A percentile compares a stretch with the other conserved stretches of the same genome.
phyloP scores from a whole-genome alignment of 2,888 invertebrate species.

The Fragum fragum region DNA sequence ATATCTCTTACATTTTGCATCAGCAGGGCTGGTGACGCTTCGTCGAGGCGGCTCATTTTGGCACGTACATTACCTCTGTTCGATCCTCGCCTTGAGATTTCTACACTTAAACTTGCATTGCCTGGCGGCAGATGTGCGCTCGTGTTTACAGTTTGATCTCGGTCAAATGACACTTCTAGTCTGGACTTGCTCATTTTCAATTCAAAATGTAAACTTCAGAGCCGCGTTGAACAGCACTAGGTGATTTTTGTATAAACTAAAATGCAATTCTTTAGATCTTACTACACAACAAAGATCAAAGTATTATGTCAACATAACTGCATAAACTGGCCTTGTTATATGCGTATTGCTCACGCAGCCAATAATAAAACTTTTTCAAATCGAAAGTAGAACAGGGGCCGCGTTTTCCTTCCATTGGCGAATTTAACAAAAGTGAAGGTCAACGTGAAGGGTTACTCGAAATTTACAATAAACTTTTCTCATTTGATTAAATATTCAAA shows the following conservation, averaged over 20 bases:
- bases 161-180: constrained; percentile 56
- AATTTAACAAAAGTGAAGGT: constrained; percentile 23
- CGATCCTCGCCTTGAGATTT: constrained; percentile 37
- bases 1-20: constrained; percentile 80
- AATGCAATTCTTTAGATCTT: no score
- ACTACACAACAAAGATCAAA: no score
- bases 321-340: no score
- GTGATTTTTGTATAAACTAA: no score
- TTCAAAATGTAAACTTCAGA: constrained; percentile 9
- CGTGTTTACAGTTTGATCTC: constrained; percentile 48
- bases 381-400: constrained; percentile 26
- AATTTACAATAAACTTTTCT: not conserved
- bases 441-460: constrained; percentile 5
- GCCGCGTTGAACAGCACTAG: no score
- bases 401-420: constrained; percentile 37
- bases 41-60: constrained; percentile 64
- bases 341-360: no score
- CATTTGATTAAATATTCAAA: not conserved
- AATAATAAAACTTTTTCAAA: not conserved
- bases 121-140: constrained; percentile 23
- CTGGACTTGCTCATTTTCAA: constrained; percentile 57
- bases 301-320: no score
- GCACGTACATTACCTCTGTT: constrained; percentile 21
- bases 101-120: constrained; percentile 42
- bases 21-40: constrained; percentile 71